phyloP scores from a whole-genome alignment of 2,797 vertebrate genomes.

The Ispidina picta region DNA sequence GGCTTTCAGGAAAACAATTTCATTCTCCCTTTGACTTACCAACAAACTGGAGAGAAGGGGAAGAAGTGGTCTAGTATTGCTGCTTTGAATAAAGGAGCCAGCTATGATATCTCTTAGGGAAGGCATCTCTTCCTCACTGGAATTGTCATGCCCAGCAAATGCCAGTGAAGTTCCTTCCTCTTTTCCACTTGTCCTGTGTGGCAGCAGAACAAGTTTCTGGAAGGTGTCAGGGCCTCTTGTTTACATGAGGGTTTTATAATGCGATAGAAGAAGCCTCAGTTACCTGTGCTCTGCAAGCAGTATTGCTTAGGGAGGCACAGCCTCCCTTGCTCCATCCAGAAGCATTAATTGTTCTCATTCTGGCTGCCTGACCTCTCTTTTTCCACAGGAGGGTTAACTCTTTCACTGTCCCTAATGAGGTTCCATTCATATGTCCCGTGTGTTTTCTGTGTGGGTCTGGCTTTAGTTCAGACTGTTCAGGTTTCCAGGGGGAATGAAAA shows the following conservation, averaged over 20 bases:
- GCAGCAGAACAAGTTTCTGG: neutral
- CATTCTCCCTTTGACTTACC: neutral
- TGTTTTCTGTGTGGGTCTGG: neutral
- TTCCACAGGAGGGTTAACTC: neutral
- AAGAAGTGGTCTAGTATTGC: neutral
- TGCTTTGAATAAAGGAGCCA: neutral
- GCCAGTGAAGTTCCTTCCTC: neutral
- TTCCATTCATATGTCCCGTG: fast-evolving
- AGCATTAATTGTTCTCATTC: neutral
- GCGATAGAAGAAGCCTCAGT: neutral
- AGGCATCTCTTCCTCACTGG: neutral
- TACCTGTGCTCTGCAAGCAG: neutral
- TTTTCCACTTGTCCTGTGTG: neutral
- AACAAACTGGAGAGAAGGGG: neutral
- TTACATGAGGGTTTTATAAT: neutral
- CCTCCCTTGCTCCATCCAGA: neutral
- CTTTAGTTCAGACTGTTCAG: neutral
- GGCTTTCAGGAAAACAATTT: neutral
- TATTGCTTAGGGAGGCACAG: neutral
- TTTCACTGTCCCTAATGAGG: neutral
- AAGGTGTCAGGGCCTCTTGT: neutral
- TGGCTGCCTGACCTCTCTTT: neutral
- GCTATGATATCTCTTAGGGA: neutral
- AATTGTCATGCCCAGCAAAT: neutral
- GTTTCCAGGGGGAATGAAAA: neutral